Percentiles rank a stretch among this genome's conserved stretches.
phyloP scores from a whole-genome alignment of 2,797 vertebrate species.

The Sebastes nivosus region DNA sequence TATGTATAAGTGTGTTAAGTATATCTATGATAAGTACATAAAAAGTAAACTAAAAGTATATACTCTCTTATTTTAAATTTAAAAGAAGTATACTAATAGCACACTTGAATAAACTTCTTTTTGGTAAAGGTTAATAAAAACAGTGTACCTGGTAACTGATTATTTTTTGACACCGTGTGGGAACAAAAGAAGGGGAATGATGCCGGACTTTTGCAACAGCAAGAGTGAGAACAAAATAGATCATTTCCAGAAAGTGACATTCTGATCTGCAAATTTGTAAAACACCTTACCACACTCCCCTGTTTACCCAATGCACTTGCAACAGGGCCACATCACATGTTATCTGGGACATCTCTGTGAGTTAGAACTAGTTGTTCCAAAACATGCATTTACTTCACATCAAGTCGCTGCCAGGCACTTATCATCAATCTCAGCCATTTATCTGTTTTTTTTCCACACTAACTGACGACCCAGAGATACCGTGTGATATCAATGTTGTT shows the following conservation, averaged over 20 bases:
- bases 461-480: too few species aligned
- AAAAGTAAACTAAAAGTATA: too few species aligned
- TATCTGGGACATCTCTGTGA: background rate
- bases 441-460: too few species aligned
- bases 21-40: too few species aligned
- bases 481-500: too few species aligned
- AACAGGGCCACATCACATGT: background rate
- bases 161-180: background rate
- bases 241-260: slow-evolving; percentile 50
- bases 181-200: background rate
- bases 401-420: too few species aligned
- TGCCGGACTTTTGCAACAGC: slow-evolving; percentile 11
- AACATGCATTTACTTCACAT: background rate
- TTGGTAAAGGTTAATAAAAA: background rate
- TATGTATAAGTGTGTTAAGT: too few species aligned
- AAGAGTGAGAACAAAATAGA: slow-evolving; percentile 15
- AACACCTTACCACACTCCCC: slow-evolving; percentile 8
- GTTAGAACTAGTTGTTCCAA: background rate
- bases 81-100: too few species aligned
- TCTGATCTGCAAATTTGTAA: slow-evolving; percentile 7
- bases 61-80: too few species aligned
- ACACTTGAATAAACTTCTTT: too few species aligned
- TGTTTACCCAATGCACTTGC: slow-evolving; percentile 18
- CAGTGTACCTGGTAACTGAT: background rate
- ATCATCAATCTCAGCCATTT: too few species aligned